Conservation (phyloP, 2,113 vertebrate species). For the Vulpes lagopus region DNA sequence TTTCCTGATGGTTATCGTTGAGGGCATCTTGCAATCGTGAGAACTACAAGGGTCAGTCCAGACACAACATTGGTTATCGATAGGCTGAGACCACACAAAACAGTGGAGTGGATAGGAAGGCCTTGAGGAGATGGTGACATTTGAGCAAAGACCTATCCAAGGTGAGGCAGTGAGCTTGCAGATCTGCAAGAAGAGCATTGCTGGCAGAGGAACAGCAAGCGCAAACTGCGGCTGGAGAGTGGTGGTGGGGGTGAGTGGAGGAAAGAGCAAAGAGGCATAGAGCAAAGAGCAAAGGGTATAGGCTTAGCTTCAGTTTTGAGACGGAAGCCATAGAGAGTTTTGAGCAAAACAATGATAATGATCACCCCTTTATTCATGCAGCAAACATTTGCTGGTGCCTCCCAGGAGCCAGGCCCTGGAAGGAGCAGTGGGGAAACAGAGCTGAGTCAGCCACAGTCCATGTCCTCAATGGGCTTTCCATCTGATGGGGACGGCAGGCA, state of each 20-base stretch:
- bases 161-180: too few relatives aligned
- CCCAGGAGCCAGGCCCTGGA: not conserved
- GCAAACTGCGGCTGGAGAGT: not conserved
- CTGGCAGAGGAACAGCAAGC: not conserved
- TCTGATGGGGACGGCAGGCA: not conserved
- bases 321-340: accelerated
- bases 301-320: not conserved
- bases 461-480: not conserved
- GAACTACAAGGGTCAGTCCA: not conserved
- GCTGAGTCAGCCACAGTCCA: not conserved
- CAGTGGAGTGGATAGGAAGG: not conserved
- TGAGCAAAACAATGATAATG: not conserved
- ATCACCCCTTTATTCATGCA: not conserved
- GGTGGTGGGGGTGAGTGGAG: not conserved
- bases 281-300: accelerated
- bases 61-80: not conserved
- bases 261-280: not conserved
- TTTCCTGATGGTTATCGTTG: not conserved
- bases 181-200: accelerated
- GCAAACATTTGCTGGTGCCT: not conserved
- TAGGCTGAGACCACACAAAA: not conserved
- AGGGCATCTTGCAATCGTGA: not conserved
- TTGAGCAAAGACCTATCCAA: not conserved
- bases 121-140: not conserved
- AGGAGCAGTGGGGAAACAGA: not conserved